Percentiles rank a stretch among this genome's conserved stretches.
phyloP scores from a whole-genome alignment of 2,113 vertebrate species.

The Psammodynastes pulverulentus region DNA sequence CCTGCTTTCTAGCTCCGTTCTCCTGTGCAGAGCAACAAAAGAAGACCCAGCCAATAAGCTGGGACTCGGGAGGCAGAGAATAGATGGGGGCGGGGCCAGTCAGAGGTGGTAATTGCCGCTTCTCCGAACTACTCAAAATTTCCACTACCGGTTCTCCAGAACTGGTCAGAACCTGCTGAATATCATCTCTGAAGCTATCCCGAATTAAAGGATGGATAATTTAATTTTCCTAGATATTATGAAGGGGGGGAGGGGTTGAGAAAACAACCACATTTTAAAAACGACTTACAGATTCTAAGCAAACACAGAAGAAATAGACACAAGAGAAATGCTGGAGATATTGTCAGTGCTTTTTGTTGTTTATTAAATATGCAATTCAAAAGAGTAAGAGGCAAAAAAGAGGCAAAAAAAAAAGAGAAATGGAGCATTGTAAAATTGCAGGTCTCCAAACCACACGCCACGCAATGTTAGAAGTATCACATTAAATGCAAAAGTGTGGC shows the following conservation, averaged over 20 bases:
- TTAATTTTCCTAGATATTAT: neutral
- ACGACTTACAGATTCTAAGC: neutral
- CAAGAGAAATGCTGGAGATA: neutral
- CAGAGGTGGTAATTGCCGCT: too few species aligned
- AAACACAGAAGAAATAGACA: neutral
- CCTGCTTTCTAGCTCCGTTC: too few species aligned
- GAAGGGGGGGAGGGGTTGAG: neutral
- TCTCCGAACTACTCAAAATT: too few species aligned
- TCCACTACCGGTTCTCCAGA: too few species aligned
- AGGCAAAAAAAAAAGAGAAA: neutral
- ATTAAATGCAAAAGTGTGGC: constrained; percentile 10
- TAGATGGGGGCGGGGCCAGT: too few species aligned
- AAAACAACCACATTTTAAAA: neutral
- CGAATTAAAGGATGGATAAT: neutral
- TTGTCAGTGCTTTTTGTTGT: neutral
- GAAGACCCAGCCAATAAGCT: too few species aligned
- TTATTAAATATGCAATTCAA: neutral
- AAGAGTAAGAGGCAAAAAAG: neutral
- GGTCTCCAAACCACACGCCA: neutral
- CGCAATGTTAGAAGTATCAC: neutral
- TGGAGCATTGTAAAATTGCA: neutral
- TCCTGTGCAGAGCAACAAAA: too few species aligned
- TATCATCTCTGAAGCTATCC: too few species aligned
- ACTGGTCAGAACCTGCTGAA: too few species aligned
- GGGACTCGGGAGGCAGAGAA: too few species aligned